phyloP scores from a whole-genome alignment of 2,797 vertebrate genomes.

The Pseudomugil gertrudae region DNA sequence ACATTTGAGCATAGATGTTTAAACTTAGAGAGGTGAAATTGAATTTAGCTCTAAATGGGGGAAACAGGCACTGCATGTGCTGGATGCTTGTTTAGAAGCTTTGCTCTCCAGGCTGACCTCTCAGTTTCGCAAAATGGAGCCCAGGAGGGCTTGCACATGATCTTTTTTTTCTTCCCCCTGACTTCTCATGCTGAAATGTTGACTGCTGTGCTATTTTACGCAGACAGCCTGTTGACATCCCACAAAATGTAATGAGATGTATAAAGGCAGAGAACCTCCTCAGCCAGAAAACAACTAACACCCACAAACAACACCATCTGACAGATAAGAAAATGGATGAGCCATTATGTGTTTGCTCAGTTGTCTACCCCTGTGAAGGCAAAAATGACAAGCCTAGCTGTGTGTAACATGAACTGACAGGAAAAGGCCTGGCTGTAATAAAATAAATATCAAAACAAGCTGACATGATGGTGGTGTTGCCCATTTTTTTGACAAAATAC shows the following conservation, averaged over 20 bases:
- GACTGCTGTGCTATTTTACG: slow-evolving; percentile 65
- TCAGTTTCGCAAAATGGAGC: slow-evolving; percentile 42
- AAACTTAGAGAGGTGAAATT: slow-evolving; percentile 51
- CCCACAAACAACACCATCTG: slow-evolving; percentile 48
- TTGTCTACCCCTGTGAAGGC: slow-evolving; percentile 38
- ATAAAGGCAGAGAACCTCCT: slow-evolving; percentile 50
- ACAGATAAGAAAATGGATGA: slow-evolving; percentile 67
- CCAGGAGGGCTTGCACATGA: slow-evolving; percentile 42
- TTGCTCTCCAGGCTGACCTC: slow-evolving; percentile 62
- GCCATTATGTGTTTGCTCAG: slow-evolving; percentile 57
- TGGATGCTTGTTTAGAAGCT: slow-evolving; percentile 42
- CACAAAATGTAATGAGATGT: slow-evolving; percentile 52
- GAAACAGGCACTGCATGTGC: slow-evolving; percentile 49
- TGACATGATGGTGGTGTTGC: too few relatives aligned
- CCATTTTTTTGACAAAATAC: background rate
- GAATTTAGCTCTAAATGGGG: slow-evolving; percentile 50
- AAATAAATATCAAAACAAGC: background rate
- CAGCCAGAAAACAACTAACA: slow-evolving; percentile 42
- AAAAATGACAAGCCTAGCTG: slow-evolving; percentile 41
- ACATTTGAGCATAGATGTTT: slow-evolving; percentile 41
- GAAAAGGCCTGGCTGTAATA: slow-evolving; percentile 2
- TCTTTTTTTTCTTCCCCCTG: slow-evolving; percentile 62
- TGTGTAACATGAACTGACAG: slow-evolving; percentile 22
- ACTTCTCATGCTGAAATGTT: slow-evolving; percentile 64
- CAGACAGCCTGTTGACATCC: slow-evolving; percentile 62